Evolutionary conservation across 2,113 vertebrate genomes (phyloP).

Genomic region (Lophochroa leadbeateri): DNA sequence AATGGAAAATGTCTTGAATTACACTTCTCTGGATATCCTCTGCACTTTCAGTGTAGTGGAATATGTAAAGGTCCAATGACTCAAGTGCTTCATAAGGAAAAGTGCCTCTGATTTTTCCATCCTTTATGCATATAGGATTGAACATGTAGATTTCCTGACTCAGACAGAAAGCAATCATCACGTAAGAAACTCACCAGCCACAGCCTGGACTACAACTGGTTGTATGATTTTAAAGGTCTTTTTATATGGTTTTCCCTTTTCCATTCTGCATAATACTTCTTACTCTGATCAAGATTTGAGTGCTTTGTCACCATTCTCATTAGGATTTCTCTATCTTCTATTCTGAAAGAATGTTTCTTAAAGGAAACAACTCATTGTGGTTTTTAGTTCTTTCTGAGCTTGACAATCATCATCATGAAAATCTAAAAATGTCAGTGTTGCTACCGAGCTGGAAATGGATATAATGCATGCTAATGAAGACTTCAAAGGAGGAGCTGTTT

Average conservation of each 20-base stretch:
- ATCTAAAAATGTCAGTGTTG: neutral
- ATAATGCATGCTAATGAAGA: conserved; percentile 20
- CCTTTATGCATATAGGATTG: neutral
- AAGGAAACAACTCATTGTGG: neutral
- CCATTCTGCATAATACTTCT: neutral
- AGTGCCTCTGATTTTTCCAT: neutral
- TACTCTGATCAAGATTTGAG: neutral
- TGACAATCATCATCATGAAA: conserved; percentile 22
- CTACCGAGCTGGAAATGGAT: neutral
- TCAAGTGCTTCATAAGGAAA: neutral
- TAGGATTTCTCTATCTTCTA: conserved; percentile 7
- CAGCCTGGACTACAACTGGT: neutral
- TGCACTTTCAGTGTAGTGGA: neutral
- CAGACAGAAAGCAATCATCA: neutral
- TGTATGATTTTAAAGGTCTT: neutral
- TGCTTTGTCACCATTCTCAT: neutral
- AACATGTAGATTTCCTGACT: neutral
- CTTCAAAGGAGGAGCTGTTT: conserved; percentile 26
- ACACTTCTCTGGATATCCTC: neutral
- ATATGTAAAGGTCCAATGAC: neutral
- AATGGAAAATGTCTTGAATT: neutral
- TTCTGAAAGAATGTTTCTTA: conserved; percentile 8
- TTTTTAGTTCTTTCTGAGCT: neutral
- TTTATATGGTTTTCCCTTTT: neutral
- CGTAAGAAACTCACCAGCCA: neutral